Evolutionary conservation across 2,888 invertebrate genomes (phyloP).

Genomic region (Chloromyia formosa): DNA sequence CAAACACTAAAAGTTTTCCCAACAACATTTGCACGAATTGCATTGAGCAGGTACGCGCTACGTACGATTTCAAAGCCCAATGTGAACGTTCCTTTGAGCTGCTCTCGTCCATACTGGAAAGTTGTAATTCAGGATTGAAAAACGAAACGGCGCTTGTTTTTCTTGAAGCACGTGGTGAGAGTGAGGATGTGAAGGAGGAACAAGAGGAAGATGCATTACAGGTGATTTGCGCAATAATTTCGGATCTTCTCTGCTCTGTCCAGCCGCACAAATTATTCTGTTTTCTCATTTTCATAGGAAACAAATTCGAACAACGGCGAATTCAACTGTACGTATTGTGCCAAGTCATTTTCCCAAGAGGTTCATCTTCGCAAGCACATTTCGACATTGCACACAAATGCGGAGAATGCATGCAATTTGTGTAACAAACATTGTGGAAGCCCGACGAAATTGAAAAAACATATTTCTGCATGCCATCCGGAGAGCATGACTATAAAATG

Average conservation of each 20-base stretch:
- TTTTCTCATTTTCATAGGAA: constrained; percentile 54
- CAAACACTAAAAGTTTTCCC: constrained; percentile 62
- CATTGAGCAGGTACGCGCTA: constrained; percentile 56
- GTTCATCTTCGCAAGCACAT: constrained; percentile 61
- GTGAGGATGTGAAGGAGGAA: neutral
- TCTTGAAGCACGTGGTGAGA: neutral
- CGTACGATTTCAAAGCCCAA: constrained; percentile 60
- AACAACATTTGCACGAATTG: constrained; percentile 60
- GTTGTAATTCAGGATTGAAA: neutral
- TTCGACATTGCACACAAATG: constrained; percentile 5
- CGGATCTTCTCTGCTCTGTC: constrained; percentile 58
- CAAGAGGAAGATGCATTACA: neutral
- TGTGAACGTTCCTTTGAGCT: constrained; percentile 60
- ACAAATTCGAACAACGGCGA: constrained; percentile 52
- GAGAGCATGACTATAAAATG: constrained; percentile 46
- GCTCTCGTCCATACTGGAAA: constrained; percentile 55
- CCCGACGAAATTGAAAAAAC: constrained; percentile 64
- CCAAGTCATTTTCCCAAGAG: constrained; percentile 61
- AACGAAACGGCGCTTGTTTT: neutral
- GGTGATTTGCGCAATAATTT: no score
- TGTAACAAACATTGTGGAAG: constrained; percentile 65
- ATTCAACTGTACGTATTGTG: constrained; percentile 63
- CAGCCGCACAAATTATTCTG: constrained; percentile 47
- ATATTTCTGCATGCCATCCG: constrained; percentile 56
- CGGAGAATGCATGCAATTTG: constrained; percentile 59